A percentile compares a stretch with the other conserved stretches of the same genome.
phyloP scores from a whole-genome alignment of 2,888 invertebrate species.

The Copidosoma aretas region DNA sequence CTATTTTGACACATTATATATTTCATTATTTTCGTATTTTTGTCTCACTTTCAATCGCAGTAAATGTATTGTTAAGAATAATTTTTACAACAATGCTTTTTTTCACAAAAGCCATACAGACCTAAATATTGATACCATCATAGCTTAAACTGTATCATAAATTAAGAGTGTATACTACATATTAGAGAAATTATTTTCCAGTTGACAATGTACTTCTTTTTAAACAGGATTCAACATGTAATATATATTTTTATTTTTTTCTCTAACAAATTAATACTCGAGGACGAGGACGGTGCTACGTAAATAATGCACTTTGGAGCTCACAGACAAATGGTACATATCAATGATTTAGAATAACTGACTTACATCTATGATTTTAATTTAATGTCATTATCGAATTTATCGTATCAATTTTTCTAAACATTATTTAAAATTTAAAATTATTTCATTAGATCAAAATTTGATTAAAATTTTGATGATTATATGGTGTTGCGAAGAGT shows the following conservation, averaged over 20 bases:
- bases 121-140: too few relatives aligned
- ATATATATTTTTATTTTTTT: constrained; percentile 43
- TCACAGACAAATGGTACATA: constrained; percentile 9
- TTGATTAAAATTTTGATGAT: constrained; percentile 6
- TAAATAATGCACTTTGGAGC: constrained; percentile 38
- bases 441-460: constrained; percentile 18
- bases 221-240: constrained; percentile 36
- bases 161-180: not conserved
- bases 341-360: not conserved
- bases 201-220: constrained; percentile 16
- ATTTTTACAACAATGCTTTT: not conserved
- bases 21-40: not conserved
- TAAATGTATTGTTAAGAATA: not conserved
- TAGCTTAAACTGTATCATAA: not conserved
- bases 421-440: constrained; percentile 1
- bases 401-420: constrained; percentile 3
- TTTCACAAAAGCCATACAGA: too few relatives aligned
- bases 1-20: not conserved
- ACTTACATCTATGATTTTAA: too few relatives aligned
- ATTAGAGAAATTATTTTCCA: not conserved
- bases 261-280: constrained; percentile 43
- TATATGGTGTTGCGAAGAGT: constrained; percentile 6
- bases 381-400: not conserved
- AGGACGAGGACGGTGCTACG: constrained; percentile 44
- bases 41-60: not conserved